Conservation (phyloP, 2,888 invertebrate species). For the Caenorhabditis zanzibari region DNA sequence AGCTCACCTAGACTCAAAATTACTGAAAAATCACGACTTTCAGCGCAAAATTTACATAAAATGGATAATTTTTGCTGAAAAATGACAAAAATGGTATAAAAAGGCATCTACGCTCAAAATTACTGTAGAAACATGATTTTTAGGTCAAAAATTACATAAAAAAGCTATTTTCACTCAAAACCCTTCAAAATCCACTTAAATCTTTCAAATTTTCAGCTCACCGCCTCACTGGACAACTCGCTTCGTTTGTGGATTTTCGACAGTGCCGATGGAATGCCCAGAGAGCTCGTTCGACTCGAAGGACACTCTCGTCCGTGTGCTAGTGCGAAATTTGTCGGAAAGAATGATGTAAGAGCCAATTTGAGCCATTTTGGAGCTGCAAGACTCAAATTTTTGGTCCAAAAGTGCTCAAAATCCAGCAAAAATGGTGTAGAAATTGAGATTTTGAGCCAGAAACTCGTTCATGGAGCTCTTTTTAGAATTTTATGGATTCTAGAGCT, state of each 20-base stretch:
- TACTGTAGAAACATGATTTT: too few species aligned
- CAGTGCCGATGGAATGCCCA: constrained; percentile 89
- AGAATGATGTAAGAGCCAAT: constrained; percentile 57
- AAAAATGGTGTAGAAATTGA: too few species aligned
- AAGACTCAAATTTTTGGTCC: not conserved
- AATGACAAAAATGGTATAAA: not conserved
- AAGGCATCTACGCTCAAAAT: not conserved
- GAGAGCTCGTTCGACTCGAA: constrained; percentile 82
- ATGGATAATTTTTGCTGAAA: not conserved
- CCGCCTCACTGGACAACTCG: constrained; percentile 81
- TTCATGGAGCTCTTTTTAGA: too few species aligned
- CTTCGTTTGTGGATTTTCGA: constrained; percentile 88
- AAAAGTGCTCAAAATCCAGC: too few species aligned
- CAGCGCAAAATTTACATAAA: too few species aligned
- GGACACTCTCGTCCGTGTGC: constrained; percentile 84
- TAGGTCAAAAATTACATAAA: not conserved
- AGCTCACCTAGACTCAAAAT: too few species aligned
- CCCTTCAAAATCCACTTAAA: not conserved
- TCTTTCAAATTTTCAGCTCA: constrained; percentile 71
- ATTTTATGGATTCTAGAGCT: too few species aligned
- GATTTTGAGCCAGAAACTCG: too few species aligned
- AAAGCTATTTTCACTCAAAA: not conserved
- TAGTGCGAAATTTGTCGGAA: constrained; percentile 58
- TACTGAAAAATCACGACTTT: too few species aligned
- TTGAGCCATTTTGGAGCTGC: too few species aligned